A percentile compares a stretch with the other conserved stretches of the same genome.
These are phyloP conservation scores for Lutjanus argentimaculatus DNA, from an alignment of 2,797 vertebrate species.

Conservation along the genomic window DNA sequence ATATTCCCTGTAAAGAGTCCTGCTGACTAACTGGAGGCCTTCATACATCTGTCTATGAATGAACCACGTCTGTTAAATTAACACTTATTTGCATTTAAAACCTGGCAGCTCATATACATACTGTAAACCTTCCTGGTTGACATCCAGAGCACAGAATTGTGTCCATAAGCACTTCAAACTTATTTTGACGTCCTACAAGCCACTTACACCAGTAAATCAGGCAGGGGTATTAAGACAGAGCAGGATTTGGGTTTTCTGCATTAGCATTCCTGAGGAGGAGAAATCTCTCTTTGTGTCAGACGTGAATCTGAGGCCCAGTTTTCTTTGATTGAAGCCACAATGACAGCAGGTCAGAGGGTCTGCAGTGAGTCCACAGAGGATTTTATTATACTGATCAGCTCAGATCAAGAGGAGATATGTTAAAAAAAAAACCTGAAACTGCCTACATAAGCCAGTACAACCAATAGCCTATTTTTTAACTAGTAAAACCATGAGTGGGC, in stretches of 20 bases:
- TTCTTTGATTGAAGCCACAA: background rate
- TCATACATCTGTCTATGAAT: background rate
- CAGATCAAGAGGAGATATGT: background rate
- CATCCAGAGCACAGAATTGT: background rate
- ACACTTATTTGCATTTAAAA: background rate
- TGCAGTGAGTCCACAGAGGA: background rate
- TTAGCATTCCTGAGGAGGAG: slow-evolving; percentile 59
- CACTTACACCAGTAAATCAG: slow-evolving; percentile 50
- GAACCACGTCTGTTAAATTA: background rate
- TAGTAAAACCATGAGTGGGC: too few species aligned
- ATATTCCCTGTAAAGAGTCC: background rate
- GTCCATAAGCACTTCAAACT: slow-evolving; percentile 27
- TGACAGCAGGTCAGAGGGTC: slow-evolving; percentile 6
- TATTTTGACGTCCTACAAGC: slow-evolving; percentile 39
- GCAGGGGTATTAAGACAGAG: slow-evolving; percentile 42
- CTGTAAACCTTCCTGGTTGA: background rate
- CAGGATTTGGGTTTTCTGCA: slow-evolving; percentile 55
- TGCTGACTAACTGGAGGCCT: background rate
- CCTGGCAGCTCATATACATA: background rate
- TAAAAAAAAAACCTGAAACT: background rate
- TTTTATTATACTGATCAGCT: background rate
- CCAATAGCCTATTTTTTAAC: too few species aligned
- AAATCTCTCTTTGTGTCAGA: slow-evolving; percentile 30
- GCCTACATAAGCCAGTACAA: too few species aligned
- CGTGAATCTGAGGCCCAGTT: background rate